A percentile compares a stretch with the other conserved stretches of the same genome.
Conservation (phyloP, 2,888 invertebrate species). For the Hyppa rectilinea region DNA sequence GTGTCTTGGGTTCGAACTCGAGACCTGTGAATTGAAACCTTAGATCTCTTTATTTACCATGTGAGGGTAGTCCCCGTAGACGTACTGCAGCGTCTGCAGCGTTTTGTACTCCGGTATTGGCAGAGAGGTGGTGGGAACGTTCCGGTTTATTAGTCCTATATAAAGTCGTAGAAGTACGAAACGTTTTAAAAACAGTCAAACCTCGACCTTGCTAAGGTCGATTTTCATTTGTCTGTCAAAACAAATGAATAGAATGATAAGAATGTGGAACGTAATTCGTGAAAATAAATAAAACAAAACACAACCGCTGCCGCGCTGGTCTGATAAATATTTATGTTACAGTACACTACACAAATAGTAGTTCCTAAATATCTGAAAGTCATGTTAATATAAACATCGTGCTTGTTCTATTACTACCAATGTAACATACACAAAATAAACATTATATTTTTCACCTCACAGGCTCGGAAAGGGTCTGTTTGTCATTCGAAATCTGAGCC, state of each 20-base stretch:
- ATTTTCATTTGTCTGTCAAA: not conserved
- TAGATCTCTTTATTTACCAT: too few species aligned
- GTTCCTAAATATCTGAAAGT: conserved; percentile 43
- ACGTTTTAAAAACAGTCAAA: not conserved
- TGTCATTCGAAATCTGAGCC: too few species aligned
- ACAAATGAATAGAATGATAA: conserved; percentile 11
- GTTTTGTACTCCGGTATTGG: too few species aligned
- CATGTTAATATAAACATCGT: conserved; percentile 36
- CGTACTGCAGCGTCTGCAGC: too few species aligned
- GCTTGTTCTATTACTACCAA: conserved; percentile 32
- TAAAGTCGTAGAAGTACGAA: not conserved
- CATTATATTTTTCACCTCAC: not conserved
- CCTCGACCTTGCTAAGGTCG: not conserved
- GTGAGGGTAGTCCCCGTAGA: too few species aligned
- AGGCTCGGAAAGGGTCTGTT: too few species aligned
- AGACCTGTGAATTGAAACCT: too few species aligned
- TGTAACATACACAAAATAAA: conserved; percentile 17
- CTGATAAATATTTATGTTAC: conserved; percentile 37
- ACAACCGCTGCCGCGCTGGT: conserved; percentile 22
- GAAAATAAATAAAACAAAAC: conserved; percentile 44
- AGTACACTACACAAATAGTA: conserved; percentile 40
- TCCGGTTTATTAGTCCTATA: too few species aligned
- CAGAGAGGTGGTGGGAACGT: too few species aligned
- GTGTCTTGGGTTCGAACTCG: too few species aligned
- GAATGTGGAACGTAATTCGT: conserved; percentile 12